Percentiles rank a stretch among this genome's conserved stretches.
phyloP scores from a whole-genome alignment of 2,113 vertebrate genomes.

The Maccullochella peelii region DNA sequence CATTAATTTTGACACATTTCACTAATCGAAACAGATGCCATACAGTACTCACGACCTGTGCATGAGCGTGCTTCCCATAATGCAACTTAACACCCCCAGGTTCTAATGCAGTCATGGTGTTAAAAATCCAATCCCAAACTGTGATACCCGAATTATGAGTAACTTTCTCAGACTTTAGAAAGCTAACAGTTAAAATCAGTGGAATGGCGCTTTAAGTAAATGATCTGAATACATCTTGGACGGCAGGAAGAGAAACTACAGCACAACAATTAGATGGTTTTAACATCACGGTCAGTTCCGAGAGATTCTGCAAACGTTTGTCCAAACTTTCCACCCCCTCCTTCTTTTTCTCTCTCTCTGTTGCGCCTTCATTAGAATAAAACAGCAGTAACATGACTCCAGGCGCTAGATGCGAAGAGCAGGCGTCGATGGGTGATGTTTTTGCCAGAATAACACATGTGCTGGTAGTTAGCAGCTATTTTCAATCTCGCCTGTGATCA shows the following conservation, averaged over 20 bases:
- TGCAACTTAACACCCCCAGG: background rate
- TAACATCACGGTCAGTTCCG: slow-evolving; percentile 19
- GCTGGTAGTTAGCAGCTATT: slow-evolving; percentile 69
- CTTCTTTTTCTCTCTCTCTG: background rate
- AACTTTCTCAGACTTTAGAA: background rate
- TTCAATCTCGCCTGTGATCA: slow-evolving; percentile 49
- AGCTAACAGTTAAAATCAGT: background rate
- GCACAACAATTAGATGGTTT: slow-evolving; percentile 22
- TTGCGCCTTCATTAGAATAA: slow-evolving; percentile 48
- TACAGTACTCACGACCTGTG: background rate
- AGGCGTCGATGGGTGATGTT: slow-evolving; percentile 41
- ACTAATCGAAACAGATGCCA: background rate
- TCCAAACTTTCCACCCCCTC: slow-evolving; percentile 29
- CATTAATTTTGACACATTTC: background rate
- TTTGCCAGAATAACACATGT: slow-evolving; percentile 69
- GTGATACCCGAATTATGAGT: background rate
- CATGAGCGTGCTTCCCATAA: background rate
- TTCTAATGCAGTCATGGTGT: background rate
- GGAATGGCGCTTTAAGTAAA: background rate
- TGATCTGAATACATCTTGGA: background rate
- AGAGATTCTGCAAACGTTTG: slow-evolving; percentile 20
- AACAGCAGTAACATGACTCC: slow-evolving; percentile 45
- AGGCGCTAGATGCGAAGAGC: slow-evolving; percentile 45
- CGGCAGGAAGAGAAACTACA: slow-evolving; percentile 1
- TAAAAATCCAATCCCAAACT: background rate